phyloP scores from a whole-genome alignment of 2,888 invertebrate genomes.

The Latrodectus hesperus region DNA sequence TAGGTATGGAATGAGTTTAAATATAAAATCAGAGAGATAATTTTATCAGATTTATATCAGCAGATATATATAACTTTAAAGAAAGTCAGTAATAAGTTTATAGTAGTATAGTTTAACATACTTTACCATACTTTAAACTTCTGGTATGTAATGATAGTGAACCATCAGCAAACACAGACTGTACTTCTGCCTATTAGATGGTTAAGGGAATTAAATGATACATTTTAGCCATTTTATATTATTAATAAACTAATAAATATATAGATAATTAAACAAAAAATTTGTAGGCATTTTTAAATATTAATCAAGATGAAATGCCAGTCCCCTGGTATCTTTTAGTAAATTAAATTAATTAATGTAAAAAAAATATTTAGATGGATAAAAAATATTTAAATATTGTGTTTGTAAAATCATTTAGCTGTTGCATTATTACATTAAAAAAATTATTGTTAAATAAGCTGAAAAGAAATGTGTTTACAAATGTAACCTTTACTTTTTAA shows the following conservation, averaged over 20 bases:
- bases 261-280: background rate
- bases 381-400: background rate
- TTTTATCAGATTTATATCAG: too few relatives aligned
- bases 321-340: background rate
- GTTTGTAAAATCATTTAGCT: too few relatives aligned
- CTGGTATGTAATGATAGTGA: constrained; percentile 94
- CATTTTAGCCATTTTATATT: background rate
- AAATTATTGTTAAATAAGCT: too few relatives aligned
- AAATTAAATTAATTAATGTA: background rate
- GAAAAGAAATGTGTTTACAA: too few relatives aligned
- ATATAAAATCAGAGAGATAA: too few relatives aligned
- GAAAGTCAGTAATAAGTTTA: too few relatives aligned
- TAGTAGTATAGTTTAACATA: background rate
- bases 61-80: too few relatives aligned
- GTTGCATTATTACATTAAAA: too few relatives aligned
- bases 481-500: too few relatives aligned
- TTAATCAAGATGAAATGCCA: background rate
- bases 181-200: constrained; percentile 84
- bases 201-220: background rate
- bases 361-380: background rate
- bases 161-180: constrained; percentile 92
- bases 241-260: background rate
- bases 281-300: background rate
- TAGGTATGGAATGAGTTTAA: too few relatives aligned
- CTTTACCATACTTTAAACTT: constrained; percentile 96